Evolutionary conservation across 2,113 vertebrate species (phyloP).

Genomic region (Chionis minor): DNA sequence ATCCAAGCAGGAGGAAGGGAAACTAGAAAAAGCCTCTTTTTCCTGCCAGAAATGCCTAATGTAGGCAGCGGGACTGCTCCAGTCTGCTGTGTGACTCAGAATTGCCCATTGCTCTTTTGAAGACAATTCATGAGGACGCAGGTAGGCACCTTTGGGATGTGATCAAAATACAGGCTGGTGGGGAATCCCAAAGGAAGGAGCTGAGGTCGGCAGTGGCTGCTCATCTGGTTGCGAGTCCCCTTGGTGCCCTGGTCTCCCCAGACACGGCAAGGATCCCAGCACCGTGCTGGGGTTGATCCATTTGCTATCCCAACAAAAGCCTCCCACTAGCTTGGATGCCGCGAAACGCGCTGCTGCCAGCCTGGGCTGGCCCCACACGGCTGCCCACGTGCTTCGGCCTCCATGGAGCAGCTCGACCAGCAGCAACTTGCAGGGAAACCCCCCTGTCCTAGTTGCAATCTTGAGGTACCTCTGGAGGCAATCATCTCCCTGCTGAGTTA

Average conservation of each 20-base stretch:
- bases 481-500: constrained; percentile 1
- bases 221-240: background rate
- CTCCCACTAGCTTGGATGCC: background rate
- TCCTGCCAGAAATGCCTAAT: background rate
- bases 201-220: background rate
- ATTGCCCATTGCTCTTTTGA: background rate
- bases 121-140: background rate
- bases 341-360: background rate
- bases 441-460: background rate
- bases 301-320: background rate
- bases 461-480: background rate
- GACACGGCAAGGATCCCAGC: background rate
- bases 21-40: background rate
- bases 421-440: background rate
- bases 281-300: background rate
- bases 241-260: too few species aligned
- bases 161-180: background rate
- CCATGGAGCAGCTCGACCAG: fast-evolving
- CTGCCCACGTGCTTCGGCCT: background rate
- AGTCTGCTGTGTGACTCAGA: fast-evolving
- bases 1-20: background rate
- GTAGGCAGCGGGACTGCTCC: background rate
- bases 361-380: background rate
- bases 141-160: background rate
- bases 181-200: background rate